These are phyloP conservation scores for Archaeoteleia sp. DNA, from an alignment of 2,888 invertebrate genomes.

Conservation along the genomic window DNA sequence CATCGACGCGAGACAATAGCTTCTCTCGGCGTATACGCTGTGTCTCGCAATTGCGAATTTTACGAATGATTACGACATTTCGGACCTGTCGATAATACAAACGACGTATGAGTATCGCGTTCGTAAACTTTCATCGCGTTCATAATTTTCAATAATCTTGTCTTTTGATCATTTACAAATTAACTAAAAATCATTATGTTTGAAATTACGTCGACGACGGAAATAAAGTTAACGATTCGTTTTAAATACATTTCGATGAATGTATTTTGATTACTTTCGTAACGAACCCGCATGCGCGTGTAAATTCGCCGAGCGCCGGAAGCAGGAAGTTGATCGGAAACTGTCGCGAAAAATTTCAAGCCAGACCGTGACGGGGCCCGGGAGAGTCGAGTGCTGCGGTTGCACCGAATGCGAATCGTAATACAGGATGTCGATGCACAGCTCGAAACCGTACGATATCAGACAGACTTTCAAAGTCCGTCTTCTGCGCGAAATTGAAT, in stretches of 20 bases:
- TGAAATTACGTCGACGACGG: no score
- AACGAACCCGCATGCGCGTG: constrained; percentile 17
- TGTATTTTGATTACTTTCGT: constrained; percentile 11
- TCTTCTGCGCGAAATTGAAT: constrained; percentile 19
- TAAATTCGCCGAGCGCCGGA: constrained; percentile 38
- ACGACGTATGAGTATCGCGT: no score
- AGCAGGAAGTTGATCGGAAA: constrained; percentile 53
- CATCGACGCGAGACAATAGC: constrained; percentile 19
- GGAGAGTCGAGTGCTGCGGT: constrained; percentile 43
- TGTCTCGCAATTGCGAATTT: not conserved
- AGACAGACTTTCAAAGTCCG: constrained; percentile 1
- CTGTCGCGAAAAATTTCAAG: constrained; percentile 43
- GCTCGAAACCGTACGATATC: constrained; percentile 9
- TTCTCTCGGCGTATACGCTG: not conserved
- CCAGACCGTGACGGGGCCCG: constrained; percentile 34
- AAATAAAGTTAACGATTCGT: no score
- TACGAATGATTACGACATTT: no score
- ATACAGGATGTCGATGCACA: constrained; percentile 39
- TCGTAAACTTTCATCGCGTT: no score
- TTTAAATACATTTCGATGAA: constrained; percentile 9
- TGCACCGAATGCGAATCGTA: constrained; percentile 37
- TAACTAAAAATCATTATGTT: no score
- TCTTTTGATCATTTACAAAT: no score
- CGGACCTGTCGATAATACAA: no score
- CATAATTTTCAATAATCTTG: no score